Evolutionary conservation across 2,113 vertebrate species (phyloP).

Genomic region (Pelmatolapia mariae): DNA sequence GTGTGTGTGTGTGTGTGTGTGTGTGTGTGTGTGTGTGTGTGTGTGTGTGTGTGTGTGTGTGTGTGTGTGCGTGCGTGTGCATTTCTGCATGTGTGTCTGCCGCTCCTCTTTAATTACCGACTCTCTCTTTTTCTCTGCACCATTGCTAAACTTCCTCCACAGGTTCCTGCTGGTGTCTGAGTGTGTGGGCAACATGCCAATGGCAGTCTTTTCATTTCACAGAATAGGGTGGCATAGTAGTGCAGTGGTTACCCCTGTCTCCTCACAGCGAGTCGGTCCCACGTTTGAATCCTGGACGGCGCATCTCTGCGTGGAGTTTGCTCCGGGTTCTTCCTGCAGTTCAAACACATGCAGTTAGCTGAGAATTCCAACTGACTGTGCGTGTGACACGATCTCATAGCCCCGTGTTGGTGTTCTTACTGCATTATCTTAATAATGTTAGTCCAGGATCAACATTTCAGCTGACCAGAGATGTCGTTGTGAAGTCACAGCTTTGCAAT

Average conservation of each 20-base stretch:
- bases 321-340: background rate
- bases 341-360: background rate
- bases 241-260: background rate
- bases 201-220: background rate
- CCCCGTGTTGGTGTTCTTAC: background rate
- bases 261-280: background rate
- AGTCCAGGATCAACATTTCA: background rate
- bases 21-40: background rate
- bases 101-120: slow-evolving; percentile 25
- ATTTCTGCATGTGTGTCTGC: background rate
- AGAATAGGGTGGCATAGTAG: background rate
- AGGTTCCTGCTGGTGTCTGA: background rate
- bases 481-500: background rate
- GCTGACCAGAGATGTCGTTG: background rate
- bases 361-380: background rate
- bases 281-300: background rate
- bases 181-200: background rate
- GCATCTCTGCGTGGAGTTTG: background rate
- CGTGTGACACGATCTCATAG: background rate
- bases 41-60: background rate
- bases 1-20: too few relatives aligned
- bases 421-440: background rate
- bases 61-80: too few relatives aligned
- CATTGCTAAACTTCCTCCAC: background rate
- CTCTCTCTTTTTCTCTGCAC: slow-evolving; percentile 13